A percentile compares a stretch with the other conserved stretches of the same genome.
Evolutionary conservation across 2,888 invertebrate genomes (phyloP).

Genomic region (Cordilura impudica): DNA sequence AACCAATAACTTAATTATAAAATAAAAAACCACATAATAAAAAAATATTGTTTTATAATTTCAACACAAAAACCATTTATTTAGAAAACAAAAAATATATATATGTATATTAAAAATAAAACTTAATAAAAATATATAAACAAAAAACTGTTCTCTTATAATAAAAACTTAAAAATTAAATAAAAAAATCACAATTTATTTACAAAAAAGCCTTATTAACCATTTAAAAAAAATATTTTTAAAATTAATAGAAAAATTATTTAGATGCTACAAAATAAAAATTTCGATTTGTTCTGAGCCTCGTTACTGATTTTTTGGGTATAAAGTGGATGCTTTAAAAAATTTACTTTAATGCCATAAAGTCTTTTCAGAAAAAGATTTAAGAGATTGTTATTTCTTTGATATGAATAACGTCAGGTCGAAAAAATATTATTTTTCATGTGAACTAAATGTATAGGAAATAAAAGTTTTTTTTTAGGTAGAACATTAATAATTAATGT

Average conservation of each 20-base stretch:
- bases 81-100: conserved; percentile 3
- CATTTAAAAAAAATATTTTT: not conserved
- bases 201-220: conserved; percentile 2
- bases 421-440: no score
- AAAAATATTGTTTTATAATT: conserved; percentile 12
- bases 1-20: not conserved
- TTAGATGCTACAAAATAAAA: not conserved
- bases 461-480: no score
- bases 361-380: no score
- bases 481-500: no score
- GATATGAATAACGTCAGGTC: no score
- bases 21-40: not conserved
- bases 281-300: not conserved
- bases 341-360: no score
- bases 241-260: not conserved
- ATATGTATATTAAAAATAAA: not conserved
- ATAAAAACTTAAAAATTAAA: not conserved
- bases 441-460: no score
- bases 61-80: conserved; percentile 36
- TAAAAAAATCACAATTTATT: conserved; percentile 29
- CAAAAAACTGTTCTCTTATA: not conserved
- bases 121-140: conserved; percentile 12
- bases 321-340: no score
- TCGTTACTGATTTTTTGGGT: not conserved
- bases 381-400: no score